Percentiles rank a stretch among this genome's conserved stretches.
phyloP scores from a whole-genome alignment of 2,113 vertebrate species.

The Gopherus flavomarginatus region DNA sequence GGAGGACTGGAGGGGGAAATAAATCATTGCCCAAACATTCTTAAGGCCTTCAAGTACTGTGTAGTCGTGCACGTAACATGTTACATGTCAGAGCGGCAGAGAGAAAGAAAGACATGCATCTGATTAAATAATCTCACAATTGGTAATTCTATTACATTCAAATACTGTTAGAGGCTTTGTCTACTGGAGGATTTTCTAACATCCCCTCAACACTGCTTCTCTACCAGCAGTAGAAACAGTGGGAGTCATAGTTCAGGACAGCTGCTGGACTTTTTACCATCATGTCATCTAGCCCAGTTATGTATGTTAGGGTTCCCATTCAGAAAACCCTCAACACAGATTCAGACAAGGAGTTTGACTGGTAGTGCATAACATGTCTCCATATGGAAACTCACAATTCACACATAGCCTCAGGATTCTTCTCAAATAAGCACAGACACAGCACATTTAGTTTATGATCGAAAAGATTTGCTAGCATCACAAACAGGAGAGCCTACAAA shows the following conservation, averaged over 20 bases:
- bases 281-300: background rate
- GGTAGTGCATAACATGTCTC: background rate
- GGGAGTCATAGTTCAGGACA: background rate
- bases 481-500: background rate
- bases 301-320: background rate
- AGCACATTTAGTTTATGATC: background rate
- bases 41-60: background rate
- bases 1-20: background rate
- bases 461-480: background rate
- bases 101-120: background rate
- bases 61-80: background rate
- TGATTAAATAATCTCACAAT: background rate
- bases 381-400: background rate
- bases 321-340: background rate
- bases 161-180: background rate
- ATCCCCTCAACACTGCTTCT: background rate
- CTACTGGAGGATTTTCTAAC: background rate
- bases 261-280: background rate
- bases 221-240: background rate
- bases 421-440: background rate
- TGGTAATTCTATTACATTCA: background rate
- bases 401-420: background rate
- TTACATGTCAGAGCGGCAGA: background rate
- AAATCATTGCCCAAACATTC: constrained; percentile 13
- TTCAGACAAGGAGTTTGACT: background rate